A percentile compares a stretch with the other conserved stretches of the same genome.
These are phyloP conservation scores for Pomatostomus ruficeps DNA, from an alignment of 2,113 vertebrate genomes.

Conservation along the genomic window DNA sequence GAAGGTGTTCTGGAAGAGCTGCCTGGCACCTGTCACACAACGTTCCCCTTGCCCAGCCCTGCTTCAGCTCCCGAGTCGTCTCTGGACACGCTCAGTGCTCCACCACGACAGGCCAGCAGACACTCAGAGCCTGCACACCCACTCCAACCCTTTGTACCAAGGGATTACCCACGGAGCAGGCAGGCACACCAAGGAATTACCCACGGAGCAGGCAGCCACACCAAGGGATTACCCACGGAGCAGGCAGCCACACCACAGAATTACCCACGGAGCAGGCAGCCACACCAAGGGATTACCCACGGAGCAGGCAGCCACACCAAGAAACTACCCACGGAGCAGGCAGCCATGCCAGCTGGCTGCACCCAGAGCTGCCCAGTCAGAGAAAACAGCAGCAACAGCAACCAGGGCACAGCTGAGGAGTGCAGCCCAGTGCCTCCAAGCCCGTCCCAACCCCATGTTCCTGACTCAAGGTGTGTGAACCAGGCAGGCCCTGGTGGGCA, in stretches of 20 bases:
- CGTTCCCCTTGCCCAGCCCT: background rate
- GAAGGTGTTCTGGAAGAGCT: background rate
- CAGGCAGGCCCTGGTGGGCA: background rate
- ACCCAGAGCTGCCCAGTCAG: background rate
- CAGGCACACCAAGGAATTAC: background rate
- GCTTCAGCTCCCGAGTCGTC: background rate
- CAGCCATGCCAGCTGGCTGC: background rate
- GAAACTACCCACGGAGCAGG: background rate
- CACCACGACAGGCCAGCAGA: background rate
- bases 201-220: background rate
- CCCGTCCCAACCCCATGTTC: fast-evolving
- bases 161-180: background rate
- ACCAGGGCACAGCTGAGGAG: background rate
- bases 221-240: too few relatives aligned
- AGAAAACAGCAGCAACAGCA: background rate
- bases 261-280: background rate
- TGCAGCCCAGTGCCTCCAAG: background rate
- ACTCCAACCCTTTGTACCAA: background rate
- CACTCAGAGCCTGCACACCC: background rate
- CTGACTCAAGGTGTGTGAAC: background rate
- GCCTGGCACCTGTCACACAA: background rate
- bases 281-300: background rate
- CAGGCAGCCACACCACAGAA: background rate
- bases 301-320: too few relatives aligned
- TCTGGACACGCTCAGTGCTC: background rate